Percentiles rank a stretch among this genome's conserved stretches.
Evolutionary conservation across 1,140 invertebrate genomes (phyloP).

Genomic region (Bombus pyrosoma): DNA sequence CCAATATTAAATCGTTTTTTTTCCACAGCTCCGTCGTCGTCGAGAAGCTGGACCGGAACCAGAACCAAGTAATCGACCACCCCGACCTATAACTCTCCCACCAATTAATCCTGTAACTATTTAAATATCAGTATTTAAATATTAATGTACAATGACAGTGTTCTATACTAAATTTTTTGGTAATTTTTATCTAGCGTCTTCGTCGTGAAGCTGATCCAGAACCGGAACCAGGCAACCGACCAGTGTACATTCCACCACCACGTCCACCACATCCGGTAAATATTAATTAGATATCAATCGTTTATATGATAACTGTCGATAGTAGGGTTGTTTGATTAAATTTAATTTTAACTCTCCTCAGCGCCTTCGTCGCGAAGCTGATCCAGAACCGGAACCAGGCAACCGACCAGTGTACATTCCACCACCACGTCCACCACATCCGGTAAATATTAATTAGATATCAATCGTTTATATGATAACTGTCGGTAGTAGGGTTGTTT

Average conservation of each 20-base stretch:
- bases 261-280: background rate
- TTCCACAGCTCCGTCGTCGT: background rate
- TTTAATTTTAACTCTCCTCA: background rate
- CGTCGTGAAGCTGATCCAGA: conserved; percentile 14
- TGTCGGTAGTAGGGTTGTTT: too few species aligned
- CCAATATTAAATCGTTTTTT: background rate
- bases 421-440: background rate
- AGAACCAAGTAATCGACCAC: background rate
- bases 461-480: too few species aligned
- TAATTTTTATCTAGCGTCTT: background rate
- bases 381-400: background rate
- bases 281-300: too few species aligned
- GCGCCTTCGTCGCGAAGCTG: conserved; percentile 32
- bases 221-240: conserved; percentile 18
- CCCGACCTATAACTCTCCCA: too few species aligned
- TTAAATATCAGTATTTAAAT: background rate
- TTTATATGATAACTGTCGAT: too few species aligned
- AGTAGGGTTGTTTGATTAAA: too few species aligned
- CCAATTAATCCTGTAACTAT: conserved; percentile 3
- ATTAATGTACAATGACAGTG: background rate
- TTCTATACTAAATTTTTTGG: background rate
- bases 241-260: conserved; percentile 42
- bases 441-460: too few species aligned
- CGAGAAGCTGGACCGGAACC: conserved; percentile 24
- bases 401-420: conserved; percentile 7